A percentile compares a stretch with the other conserved stretches of the same genome.
phyloP scores from a whole-genome alignment of 2,113 vertebrate genomes.

The Spheniscus mendiculus region DNA sequence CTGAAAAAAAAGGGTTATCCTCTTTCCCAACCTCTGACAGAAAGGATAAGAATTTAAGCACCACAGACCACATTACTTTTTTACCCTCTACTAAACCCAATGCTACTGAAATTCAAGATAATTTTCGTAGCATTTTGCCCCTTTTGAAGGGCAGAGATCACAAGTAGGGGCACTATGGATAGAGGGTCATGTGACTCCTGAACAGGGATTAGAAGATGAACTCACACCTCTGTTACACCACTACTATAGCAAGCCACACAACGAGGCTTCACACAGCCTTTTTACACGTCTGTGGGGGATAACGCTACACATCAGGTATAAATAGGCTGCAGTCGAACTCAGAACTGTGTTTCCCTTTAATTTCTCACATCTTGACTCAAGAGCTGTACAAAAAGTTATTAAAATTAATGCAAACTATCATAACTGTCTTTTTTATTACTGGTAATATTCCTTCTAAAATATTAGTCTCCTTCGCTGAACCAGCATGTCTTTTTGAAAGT shows the following conservation, averaged over 20 bases:
- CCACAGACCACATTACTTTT: not conserved
- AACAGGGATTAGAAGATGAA: not conserved
- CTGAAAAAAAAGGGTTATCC: not conserved
- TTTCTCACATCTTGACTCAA: conserved; percentile 58
- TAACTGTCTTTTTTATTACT: conserved; percentile 72
- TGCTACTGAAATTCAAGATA: not conserved
- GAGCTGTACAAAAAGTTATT: conserved; percentile 65
- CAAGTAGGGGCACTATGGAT: not conserved
- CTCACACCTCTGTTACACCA: not conserved
- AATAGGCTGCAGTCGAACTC: conserved; percentile 22
- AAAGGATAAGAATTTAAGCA: not conserved
- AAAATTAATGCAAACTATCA: conserved; percentile 75
- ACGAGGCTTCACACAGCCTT: not conserved
- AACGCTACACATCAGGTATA: not conserved
- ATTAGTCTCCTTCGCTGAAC: conserved; percentile 64
- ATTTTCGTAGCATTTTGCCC: not conserved
- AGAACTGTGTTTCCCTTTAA: conserved; percentile 45
- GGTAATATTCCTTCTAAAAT: conserved; percentile 72
- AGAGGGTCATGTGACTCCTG: not conserved
- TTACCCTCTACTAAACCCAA: not conserved
- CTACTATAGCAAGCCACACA: not conserved
- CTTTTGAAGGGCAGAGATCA: not conserved
- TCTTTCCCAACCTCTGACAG: not conserved
- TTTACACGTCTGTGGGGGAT: not conserved
- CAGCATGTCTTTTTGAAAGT: conserved; percentile 60